These are phyloP conservation scores for Nebria ingens DNA, from an alignment of 1,140 invertebrate species.

Conservation along the genomic window DNA sequence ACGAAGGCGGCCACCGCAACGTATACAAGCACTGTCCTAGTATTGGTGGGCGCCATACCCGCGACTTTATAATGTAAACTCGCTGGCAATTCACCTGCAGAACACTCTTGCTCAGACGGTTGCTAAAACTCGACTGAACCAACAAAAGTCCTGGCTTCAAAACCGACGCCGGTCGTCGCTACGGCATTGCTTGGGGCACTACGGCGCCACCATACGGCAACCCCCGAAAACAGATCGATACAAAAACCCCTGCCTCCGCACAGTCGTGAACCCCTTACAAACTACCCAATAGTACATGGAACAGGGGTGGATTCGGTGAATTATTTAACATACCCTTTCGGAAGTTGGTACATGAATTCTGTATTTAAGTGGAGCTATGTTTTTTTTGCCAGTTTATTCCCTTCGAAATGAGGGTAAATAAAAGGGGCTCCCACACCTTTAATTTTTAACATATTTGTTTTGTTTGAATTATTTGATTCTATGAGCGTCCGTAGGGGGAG, in stretches of 20 bases:
- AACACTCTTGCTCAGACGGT: no score
- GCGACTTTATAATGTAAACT: no score
- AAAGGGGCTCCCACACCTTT: no score
- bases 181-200: neutral
- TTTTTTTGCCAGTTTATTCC: no score
- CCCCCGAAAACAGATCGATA: neutral
- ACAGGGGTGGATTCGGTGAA: neutral
- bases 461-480: no score
- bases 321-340: neutral
- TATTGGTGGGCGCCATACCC: neutral
- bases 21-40: neutral
- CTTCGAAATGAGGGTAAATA: no score
- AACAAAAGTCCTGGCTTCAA: neutral
- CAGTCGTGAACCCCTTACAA: neutral
- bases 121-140: no score
- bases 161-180: neutral
- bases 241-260: neutral
- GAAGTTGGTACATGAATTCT: no score
- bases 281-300: neutral
- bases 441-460: no score
- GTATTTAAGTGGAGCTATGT: no score
- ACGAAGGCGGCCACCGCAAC: neutral
- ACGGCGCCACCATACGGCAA: neutral
- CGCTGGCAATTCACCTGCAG: no score
- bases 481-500: no score